Base-by-base conservation (phyloP, 2,888 invertebrate species). In the Prionchulus punctatus region DNA sequence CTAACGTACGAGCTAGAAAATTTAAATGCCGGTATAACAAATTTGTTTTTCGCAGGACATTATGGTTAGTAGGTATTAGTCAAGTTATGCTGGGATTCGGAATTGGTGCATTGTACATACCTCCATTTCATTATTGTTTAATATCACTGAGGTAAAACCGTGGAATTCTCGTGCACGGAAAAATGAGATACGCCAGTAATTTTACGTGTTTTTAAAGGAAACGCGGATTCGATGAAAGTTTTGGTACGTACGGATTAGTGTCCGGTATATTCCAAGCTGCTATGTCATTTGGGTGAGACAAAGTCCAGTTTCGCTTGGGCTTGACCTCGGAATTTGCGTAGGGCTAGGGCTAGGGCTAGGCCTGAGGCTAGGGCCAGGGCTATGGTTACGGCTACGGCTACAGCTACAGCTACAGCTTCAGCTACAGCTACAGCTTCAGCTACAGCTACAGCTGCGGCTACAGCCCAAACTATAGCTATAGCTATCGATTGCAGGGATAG, bases 191-290 rank as follows among this genome's bases (percentile, higher is more conserved):
- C 36, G 7, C 36, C 12, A 36, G 18, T 36, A 18, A 36, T 36
- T 7, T 12, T 7, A 18, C 7, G 36, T 36, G 36, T 18, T 36
- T 36, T 36, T 36, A 12, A 12, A 36, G 36, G 36, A 63, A 66
- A 45, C 55, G 69, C 31, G 75, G 74, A 2, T 81, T 87, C 62
- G 83, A 85, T 0, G 86, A 90, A 71, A 84, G 82, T 59, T 78
- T 89, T 61, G 85, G 86, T 67, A 90, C 90, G 0, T 89, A 86
- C 67, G 89, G 89, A 0, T 75, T 89, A 42, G 83, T 89, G 7
- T 87, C 89, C 1, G 90, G 88, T 0, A 77, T 90, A 65, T 90
- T 88, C 83, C 88, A 89, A 1, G 7, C 36, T 7, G 7, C 36
- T 12, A 12, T 36, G 36, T 36, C 36, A 12, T 36, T 36, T 18